Conservation (phyloP, 1,140 invertebrate genomes). For the Hesperophylax magnus region DNA sequence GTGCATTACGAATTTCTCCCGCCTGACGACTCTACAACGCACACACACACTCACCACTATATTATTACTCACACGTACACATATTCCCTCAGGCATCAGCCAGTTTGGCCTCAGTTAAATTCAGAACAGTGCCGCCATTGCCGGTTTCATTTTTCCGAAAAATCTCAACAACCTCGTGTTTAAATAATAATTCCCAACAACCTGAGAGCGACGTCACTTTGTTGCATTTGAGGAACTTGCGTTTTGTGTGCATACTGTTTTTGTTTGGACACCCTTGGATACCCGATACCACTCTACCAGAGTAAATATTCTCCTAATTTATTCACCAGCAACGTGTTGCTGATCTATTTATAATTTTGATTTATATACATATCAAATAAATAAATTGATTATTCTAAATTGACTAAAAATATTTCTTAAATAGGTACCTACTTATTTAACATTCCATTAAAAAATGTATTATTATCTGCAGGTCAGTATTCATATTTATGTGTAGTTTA, state of each 20-base stretch:
- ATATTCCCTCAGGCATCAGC: background rate
- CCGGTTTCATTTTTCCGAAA: conserved; percentile 37
- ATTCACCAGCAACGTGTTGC: background rate
- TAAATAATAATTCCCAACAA: background rate
- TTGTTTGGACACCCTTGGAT: background rate
- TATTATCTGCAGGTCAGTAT: too few species aligned
- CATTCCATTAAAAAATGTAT: too few species aligned
- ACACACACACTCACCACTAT: background rate
- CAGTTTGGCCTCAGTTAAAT: conserved; percentile 32
- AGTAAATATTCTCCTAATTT: conserved; percentile 24
- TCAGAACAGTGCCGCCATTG: conserved; percentile 39
- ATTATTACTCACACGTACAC: too few species aligned
- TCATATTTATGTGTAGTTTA: too few species aligned
- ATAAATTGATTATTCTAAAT: too few species aligned
- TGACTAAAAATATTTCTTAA: too few species aligned
- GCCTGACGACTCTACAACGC: background rate
- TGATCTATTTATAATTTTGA: conserved; percentile 4
- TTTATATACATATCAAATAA: background rate
- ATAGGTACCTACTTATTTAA: too few species aligned
- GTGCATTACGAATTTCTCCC: conserved; percentile 35
- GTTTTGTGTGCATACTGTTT: conserved; percentile 22
- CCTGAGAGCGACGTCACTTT: conserved; percentile 26
- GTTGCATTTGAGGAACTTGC: conserved; percentile 28
- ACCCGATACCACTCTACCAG: background rate
- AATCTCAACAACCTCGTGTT: conserved; percentile 24